phyloP scores from a whole-genome alignment of 2,797 vertebrate genomes.

The Australoheros facetus region DNA sequence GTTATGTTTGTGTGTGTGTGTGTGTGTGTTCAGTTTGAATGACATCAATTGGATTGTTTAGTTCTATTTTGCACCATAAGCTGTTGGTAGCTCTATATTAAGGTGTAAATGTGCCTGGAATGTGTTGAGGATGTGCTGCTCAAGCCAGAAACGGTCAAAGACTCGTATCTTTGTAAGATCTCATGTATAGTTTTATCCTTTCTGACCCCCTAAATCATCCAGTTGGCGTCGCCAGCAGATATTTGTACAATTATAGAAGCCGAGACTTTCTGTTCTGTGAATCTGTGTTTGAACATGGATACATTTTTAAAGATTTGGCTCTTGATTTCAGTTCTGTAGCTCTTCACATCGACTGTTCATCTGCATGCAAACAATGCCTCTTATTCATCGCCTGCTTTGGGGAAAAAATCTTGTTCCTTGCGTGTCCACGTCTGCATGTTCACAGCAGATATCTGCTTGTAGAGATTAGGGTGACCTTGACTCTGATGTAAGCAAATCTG shows the following conservation, averaged over 20 bases:
- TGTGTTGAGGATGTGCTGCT: not conserved
- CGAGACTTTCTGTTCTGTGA: not conserved
- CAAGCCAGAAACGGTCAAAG: not conserved
- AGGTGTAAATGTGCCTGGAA: not conserved
- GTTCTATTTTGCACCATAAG: not conserved
- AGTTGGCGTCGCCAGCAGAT: not conserved
- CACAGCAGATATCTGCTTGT: not conserved
- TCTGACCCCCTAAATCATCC: not conserved
- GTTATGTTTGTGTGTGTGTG: not conserved
- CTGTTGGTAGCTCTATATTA: not conserved
- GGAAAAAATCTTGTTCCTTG: not conserved
- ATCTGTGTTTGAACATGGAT: not conserved
- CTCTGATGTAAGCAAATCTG: not conserved
- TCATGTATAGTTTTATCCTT: not conserved
- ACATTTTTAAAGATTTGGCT: not conserved
- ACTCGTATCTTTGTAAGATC: slow-evolving; percentile 2
- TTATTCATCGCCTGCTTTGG: not conserved
- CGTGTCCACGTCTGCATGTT: too few species aligned
- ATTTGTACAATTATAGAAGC: not conserved
- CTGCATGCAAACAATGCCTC: not conserved
- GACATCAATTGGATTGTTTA: not conserved
- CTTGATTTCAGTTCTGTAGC: not conserved
- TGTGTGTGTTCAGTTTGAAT: not conserved
- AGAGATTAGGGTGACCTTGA: not conserved
- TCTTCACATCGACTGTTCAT: not conserved